phyloP scores from a whole-genome alignment of 92 coral and sea anemone genomes.

The Porites cylindrica region DNA sequence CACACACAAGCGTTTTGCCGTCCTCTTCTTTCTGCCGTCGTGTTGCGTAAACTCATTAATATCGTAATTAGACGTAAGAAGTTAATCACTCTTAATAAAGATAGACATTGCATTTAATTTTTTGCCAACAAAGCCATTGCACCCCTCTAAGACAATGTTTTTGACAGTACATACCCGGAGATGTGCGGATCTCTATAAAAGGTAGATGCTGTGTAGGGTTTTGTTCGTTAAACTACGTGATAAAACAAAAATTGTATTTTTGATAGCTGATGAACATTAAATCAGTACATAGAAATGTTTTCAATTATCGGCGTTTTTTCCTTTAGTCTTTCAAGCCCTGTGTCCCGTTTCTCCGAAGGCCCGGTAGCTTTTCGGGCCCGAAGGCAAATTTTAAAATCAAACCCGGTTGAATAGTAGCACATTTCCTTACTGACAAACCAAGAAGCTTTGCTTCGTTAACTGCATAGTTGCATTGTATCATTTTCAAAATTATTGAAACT shows the following conservation, averaged over 20 bases:
- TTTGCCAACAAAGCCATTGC: not conserved
- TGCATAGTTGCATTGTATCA: too few relatives aligned
- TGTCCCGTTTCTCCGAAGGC: not conserved
- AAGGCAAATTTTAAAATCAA: too few relatives aligned
- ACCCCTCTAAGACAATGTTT: too few relatives aligned
- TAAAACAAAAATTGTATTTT: constrained; percentile 27
- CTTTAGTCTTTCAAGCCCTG: not conserved
- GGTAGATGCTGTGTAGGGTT: not conserved
- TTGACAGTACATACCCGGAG: not conserved
- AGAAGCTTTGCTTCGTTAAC: not conserved
- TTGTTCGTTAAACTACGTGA: not conserved
- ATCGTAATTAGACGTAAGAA: not conserved
- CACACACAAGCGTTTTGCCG: too few relatives aligned
- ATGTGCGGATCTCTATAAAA: not conserved
- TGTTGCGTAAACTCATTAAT: too few relatives aligned
- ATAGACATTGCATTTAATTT: not conserved
- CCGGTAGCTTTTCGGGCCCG: too few relatives aligned
- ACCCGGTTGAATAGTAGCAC: too few relatives aligned
- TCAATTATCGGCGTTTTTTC: not conserved
- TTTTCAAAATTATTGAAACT: too few relatives aligned
- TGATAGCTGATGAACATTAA: constrained; percentile 7
- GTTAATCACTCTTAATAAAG: not conserved
- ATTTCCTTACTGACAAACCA: too few relatives aligned
- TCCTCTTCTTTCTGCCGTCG: too few relatives aligned
- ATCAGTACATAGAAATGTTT: constrained; percentile 6